Conservation (phyloP, 2,797 vertebrate species). For the Bradypodion ventrale region DNA sequence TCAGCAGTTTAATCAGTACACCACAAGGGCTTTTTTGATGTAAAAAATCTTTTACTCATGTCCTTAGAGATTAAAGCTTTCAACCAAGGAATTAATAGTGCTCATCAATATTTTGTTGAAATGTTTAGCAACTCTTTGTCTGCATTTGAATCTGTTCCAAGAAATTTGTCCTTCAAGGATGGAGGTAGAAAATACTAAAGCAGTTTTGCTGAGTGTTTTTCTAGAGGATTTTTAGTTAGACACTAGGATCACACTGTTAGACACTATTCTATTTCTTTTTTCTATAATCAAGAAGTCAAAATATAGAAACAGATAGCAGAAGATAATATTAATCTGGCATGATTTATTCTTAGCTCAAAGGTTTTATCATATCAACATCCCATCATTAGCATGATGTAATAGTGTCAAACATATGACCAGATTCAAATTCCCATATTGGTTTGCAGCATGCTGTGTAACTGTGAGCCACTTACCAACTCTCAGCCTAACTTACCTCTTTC, state of each 20-base stretch:
- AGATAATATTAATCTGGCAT: too few species aligned
- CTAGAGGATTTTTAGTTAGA: not conserved
- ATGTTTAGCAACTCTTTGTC: not conserved
- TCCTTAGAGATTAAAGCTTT: constrained; percentile 1
- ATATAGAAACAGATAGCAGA: too few species aligned
- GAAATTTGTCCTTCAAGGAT: too few species aligned
- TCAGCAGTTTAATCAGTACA: too few species aligned
- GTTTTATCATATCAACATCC: not conserved
- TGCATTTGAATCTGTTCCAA: not conserved
- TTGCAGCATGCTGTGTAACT: not conserved
- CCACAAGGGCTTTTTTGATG: too few species aligned
- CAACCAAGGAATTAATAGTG: not conserved
- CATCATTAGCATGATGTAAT: not conserved
- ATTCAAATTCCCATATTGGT: not conserved
- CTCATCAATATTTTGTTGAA: not conserved
- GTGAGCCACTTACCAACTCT: not conserved
- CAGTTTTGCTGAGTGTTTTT: not conserved
- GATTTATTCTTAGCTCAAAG: too few species aligned
- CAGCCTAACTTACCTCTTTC: not conserved
- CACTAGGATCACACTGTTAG: not conserved
- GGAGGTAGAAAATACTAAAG: not conserved
- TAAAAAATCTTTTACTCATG: constrained; percentile 37
- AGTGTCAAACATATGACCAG: not conserved
- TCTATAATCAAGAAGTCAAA: not conserved
- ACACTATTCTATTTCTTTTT: not conserved